A percentile compares a stretch with the other conserved stretches of the same genome.
Evolutionary conservation across 2,888 invertebrate genomes (phyloP).

Genomic region (Callyntrura guangdongensis): DNA sequence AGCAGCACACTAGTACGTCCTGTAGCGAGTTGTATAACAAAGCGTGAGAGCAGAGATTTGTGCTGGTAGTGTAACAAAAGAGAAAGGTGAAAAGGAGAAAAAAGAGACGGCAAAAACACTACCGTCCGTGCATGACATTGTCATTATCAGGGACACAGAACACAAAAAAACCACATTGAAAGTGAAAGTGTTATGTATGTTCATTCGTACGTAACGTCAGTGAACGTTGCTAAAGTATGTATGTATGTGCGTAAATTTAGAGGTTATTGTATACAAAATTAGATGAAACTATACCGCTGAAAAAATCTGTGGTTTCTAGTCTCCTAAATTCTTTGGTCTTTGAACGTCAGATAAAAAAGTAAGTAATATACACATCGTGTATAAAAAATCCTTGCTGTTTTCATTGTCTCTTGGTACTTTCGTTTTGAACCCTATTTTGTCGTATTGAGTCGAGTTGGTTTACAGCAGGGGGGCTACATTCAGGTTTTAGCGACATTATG

Average conservation of each 20-base stretch:
- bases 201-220: neutral
- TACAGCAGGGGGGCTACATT: neutral
- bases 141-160: neutral
- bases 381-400: neutral
- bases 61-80: neutral
- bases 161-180: conserved; percentile 36
- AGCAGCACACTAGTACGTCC: neutral
- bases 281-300: too few species aligned
- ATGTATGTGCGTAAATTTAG: too few species aligned
- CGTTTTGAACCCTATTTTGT: neutral
- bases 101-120: neutral
- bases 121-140: conserved; percentile 2
- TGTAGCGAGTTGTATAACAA: neutral
- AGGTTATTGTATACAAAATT: too few species aligned
- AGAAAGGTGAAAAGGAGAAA: conserved; percentile 3
- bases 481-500: too few species aligned
- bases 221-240: neutral
- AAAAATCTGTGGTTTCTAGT: too few species aligned
- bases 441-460: neutral
- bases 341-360: neutral
- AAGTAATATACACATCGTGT: neutral
- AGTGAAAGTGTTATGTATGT: neutral
- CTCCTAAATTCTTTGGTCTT: neutral
- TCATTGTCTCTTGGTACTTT: neutral
- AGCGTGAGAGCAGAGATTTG: neutral